A percentile compares a stretch with the other conserved stretches of the same genome.
Evolutionary conservation across 2,113 vertebrate species (phyloP).

Genomic region (Ammodramus savannarum): DNA sequence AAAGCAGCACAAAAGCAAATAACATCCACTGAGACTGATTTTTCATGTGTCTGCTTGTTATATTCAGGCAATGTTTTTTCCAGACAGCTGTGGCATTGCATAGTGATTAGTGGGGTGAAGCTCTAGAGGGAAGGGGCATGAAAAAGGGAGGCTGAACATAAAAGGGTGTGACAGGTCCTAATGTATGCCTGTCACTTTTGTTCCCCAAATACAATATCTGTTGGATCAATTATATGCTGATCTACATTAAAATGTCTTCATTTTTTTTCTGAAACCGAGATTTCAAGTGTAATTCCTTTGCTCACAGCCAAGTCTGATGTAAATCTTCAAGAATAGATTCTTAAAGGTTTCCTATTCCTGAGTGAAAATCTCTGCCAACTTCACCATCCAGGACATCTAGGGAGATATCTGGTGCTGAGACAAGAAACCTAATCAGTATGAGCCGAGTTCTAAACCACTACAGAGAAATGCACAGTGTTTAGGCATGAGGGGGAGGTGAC

Average conservation of each 20-base stretch:
- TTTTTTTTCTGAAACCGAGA: constrained; percentile 35
- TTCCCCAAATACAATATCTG: neutral
- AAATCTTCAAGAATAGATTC: neutral
- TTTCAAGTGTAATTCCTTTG: neutral
- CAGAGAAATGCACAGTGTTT: neutral
- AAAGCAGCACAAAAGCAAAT: constrained; percentile 8
- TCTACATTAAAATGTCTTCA: constrained; percentile 51
- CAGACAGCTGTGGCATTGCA: constrained; percentile 35
- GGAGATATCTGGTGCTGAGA: neutral
- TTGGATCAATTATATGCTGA: constrained; percentile 42
- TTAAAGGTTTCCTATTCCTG: neutral
- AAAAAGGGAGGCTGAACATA: neutral
- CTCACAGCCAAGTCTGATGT: neutral
- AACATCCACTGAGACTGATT: neutral
- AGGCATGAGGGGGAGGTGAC: neutral
- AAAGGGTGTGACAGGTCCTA: neutral
- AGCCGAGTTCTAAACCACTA: neutral
- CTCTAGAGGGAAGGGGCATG: neutral
- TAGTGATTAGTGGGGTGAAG: constrained; percentile 28
- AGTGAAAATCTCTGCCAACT: neutral
- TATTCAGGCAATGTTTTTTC: constrained; percentile 23
- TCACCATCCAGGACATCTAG: neutral
- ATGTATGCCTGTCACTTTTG: constrained; percentile 21
- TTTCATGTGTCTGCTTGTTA: constrained; percentile 6
- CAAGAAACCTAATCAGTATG: neutral